A percentile compares a stretch with the other conserved stretches of the same genome.
phyloP scores from a whole-genome alignment of 2,113 vertebrate species.

The Actenoides hombroni region DNA sequence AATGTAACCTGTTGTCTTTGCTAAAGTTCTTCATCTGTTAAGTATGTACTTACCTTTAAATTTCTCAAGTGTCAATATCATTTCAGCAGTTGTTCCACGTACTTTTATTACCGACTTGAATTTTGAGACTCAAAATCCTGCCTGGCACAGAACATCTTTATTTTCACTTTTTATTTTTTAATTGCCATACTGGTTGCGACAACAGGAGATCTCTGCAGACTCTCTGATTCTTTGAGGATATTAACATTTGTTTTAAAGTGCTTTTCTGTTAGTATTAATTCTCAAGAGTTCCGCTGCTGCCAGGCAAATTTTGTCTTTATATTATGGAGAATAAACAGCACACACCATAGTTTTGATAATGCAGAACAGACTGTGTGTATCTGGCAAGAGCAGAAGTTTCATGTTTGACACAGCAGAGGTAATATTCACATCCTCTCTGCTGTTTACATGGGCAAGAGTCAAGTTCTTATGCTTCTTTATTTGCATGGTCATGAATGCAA shows the following conservation, averaged over 20 bases:
- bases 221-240: background rate
- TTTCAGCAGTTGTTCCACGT: background rate
- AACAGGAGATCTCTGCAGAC: background rate
- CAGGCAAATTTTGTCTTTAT: background rate
- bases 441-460: background rate
- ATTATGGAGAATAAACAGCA: background rate
- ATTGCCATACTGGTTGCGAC: background rate
- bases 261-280: background rate
- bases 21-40: background rate
- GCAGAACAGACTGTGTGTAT: background rate
- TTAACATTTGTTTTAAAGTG: conserved; percentile 6
- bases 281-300: background rate
- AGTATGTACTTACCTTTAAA: background rate
- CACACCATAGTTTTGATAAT: background rate
- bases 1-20: background rate
- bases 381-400: background rate
- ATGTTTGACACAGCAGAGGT: background rate
- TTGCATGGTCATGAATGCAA: background rate
- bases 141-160: background rate
- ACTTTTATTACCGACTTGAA: background rate
- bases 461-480: background rate
- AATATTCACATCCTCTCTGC: background rate
- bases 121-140: background rate
- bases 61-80: background rate
- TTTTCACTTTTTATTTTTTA: background rate